Base-by-base conservation (phyloP, 2,113 vertebrate genomes). In the Dipodomys ordii region DNA sequence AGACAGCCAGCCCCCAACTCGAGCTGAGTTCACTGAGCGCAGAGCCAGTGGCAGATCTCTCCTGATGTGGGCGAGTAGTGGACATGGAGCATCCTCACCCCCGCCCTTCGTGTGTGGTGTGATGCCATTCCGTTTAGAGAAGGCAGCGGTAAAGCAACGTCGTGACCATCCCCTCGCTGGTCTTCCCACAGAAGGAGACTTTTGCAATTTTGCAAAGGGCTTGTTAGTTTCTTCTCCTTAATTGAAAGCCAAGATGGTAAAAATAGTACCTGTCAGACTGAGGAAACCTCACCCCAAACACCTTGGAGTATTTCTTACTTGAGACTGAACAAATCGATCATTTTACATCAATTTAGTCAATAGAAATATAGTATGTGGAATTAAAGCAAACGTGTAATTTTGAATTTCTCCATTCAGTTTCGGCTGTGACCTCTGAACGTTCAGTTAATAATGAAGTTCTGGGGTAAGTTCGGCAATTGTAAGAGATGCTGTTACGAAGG, bases 31-130 rank as follows among this genome's bases (percentile, higher is more conserved):
- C 12, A 69, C 13, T 74, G 2, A 7, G 2, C 10, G 60, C n/a
- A 27, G 22, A 4, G 3, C 13, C 10, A 71, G 62, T 1, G 0
- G 9, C n/a, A 2, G 4, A 0, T 25, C 20, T 27, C 46, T 35
- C 2, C 49, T 9, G 19, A n/a, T 13, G 3, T 0, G 11, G 65
- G 12, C 0, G 2, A 1, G 35, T 15, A 32, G 4, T 22, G 19
- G n/a, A 32, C 15, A 15, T 0, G 6, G 11, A 3, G 7, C 1
- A 7, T 27, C 64, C 5, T 6, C n/a, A 2, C 0, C 30, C 20
- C 74, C 12, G 1, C 10, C 20, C 46, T 25, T 0, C 22, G 2
- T 23, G 25, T 18, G 35, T 11, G 87, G 9, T 11, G 71, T 46
- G 23, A 9, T 15, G 12, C 25, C 9, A 18, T 6, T 76, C 64